Conservation (phyloP, 2,888 invertebrate genomes). For the Perizoma affinitatum region DNA sequence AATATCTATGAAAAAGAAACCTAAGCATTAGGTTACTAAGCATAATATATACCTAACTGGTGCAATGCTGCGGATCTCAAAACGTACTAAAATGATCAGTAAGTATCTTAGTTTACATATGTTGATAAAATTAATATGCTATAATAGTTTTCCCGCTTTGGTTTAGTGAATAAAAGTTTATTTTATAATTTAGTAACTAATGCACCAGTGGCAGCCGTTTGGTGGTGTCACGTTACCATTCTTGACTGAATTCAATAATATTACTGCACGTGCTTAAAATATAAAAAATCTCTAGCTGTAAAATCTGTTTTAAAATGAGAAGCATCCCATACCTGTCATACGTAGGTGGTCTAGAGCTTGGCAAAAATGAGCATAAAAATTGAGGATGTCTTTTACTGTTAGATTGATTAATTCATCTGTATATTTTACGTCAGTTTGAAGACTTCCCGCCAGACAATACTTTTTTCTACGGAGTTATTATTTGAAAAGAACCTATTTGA, state of each 20-base stretch:
- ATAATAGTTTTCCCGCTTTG: slow-evolving; percentile 1
- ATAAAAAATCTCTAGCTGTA: too few species aligned
- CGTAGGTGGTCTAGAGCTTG: too few species aligned
- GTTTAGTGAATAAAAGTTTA: slow-evolving; percentile 17
- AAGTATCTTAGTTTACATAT: background rate
- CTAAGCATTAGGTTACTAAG: too few species aligned
- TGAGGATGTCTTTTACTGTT: too few species aligned
- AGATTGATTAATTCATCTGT: too few species aligned
- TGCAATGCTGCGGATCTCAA: slow-evolving; percentile 30
- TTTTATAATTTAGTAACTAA: slow-evolving; percentile 49
- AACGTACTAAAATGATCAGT: background rate
- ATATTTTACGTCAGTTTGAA: too few species aligned
- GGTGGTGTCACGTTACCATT: slow-evolving; percentile 83
- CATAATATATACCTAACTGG: background rate
- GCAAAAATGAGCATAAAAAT: too few species aligned
- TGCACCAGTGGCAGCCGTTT: slow-evolving; percentile 72
- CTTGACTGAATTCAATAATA: slow-evolving; percentile 45
- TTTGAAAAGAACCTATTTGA: background rate
- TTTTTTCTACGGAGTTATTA: too few species aligned
- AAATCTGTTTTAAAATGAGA: too few species aligned
- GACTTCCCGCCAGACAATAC: too few species aligned
- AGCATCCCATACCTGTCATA: too few species aligned
- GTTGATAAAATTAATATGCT: background rate
- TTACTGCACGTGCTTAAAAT: slow-evolving; percentile 17
- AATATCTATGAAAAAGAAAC: too few species aligned